phyloP scores from a whole-genome alignment of 2,113 vertebrate species.

The Peromyscus leucopus region DNA sequence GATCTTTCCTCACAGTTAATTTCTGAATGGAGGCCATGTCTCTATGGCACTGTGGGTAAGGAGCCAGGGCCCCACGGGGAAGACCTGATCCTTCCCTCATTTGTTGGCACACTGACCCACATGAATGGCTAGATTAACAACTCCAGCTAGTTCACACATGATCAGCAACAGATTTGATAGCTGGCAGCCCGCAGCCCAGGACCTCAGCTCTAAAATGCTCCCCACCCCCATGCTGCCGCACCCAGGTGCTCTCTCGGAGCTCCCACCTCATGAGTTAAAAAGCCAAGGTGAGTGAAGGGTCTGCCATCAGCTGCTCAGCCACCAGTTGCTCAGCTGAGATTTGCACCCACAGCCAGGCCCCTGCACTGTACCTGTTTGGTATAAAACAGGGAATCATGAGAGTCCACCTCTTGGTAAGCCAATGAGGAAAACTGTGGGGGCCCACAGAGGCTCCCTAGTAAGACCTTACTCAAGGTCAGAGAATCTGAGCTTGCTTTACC shows the following conservation, averaged over 20 bases:
- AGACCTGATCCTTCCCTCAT: not conserved
- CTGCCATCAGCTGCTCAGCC: too few species aligned
- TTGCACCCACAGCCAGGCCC: not conserved
- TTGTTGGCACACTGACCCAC: not conserved
- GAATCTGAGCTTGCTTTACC: too few species aligned
- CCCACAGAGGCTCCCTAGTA: too few species aligned
- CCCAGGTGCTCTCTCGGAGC: not conserved
- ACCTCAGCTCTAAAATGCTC: not conserved
- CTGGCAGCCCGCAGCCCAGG: not conserved
- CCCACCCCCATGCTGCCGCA: not conserved
- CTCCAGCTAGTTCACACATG: too few species aligned
- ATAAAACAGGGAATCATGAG: not conserved
- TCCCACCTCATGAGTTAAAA: not conserved
- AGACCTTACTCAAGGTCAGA: too few species aligned
- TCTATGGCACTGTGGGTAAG: not conserved
- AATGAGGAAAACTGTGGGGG: not conserved
- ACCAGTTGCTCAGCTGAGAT: not conserved
- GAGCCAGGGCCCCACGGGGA: not conserved
- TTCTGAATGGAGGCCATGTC: not conserved
- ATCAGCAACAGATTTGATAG: not conserved
- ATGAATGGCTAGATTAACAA: not conserved
- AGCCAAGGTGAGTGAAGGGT: too few species aligned
- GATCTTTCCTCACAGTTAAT: not conserved
- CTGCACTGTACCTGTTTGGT: not conserved
- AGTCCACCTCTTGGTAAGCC: not conserved